phyloP scores from a whole-genome alignment of 2,113 vertebrate genomes.

The Lamprotornis superbus region DNA sequence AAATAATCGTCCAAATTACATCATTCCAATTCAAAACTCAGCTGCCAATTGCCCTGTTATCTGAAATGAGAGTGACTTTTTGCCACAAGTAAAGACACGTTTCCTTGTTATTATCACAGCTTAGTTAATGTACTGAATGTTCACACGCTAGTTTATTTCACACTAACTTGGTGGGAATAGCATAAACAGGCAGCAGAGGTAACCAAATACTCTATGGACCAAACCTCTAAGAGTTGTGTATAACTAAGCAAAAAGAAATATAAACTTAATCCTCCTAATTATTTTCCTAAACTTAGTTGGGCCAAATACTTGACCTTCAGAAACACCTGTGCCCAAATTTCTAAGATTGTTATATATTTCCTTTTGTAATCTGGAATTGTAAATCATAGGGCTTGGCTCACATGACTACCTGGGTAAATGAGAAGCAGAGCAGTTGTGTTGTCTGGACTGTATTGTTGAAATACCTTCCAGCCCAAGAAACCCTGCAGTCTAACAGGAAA shows the following conservation, averaged over 20 bases:
- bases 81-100: slow-evolving; percentile 32
- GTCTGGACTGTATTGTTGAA: neutral
- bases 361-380: neutral
- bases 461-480: neutral
- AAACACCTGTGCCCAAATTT: neutral
- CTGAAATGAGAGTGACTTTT: slow-evolving; percentile 21
- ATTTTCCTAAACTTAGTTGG: neutral
- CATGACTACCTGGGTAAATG: neutral
- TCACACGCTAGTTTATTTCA: neutral
- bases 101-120: neutral
- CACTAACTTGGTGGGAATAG: neutral
- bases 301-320: neutral
- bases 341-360: neutral
- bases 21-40: slow-evolving; percentile 15
- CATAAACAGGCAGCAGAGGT: neutral
- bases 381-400: neutral
- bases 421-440: neutral
- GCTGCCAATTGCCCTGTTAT: slow-evolving; percentile 26
- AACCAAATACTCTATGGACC: neutral
- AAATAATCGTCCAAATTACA: slow-evolving; percentile 3
- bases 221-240: neutral
- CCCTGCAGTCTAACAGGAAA: neutral
- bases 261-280: neutral
- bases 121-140: neutral
- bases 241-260: neutral